A percentile compares a stretch with the other conserved stretches of the same genome.
Evolutionary conservation across 2,797 vertebrate species (phyloP).

Genomic region (Acrocephalus scirpaceus): DNA sequence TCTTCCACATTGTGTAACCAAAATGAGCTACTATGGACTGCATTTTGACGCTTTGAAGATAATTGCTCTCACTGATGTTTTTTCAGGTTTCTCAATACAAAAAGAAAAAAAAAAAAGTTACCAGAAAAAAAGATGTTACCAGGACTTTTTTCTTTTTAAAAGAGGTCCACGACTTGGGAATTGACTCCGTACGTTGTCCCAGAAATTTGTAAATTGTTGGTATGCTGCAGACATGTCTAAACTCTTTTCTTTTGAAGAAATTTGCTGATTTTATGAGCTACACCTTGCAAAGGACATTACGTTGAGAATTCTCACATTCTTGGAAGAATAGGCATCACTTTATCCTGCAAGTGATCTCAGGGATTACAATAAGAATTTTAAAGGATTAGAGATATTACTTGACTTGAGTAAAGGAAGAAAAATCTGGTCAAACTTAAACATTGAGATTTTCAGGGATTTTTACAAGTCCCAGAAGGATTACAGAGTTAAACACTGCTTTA

Average conservation of each 20-base stretch:
- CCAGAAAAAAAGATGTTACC: background rate
- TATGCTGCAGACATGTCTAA: background rate
- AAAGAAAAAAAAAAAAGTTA: too few relatives aligned
- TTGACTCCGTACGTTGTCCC: background rate
- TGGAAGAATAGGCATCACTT: background rate
- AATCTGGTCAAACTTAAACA: background rate
- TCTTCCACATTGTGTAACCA: background rate
- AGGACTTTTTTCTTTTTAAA: background rate
- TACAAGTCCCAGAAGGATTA: background rate
- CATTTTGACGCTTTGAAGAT: background rate
- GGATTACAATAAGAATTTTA: conserved; percentile 30
- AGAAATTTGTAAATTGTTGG: background rate
- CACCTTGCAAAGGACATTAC: background rate
- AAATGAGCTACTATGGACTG: background rate
- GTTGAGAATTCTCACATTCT: background rate
- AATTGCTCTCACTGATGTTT: fast-evolving
- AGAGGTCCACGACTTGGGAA: background rate
- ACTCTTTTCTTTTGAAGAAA: background rate
- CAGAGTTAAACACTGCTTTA: background rate
- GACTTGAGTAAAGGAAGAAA: background rate
- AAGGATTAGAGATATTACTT: background rate
- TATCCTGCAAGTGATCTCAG: background rate
- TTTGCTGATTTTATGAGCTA: background rate
- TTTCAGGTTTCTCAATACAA: background rate
- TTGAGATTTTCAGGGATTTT: background rate